Evolutionary conservation across 2,888 invertebrate genomes (phyloP).

Genomic region (Dichetophora obliterata): DNA sequence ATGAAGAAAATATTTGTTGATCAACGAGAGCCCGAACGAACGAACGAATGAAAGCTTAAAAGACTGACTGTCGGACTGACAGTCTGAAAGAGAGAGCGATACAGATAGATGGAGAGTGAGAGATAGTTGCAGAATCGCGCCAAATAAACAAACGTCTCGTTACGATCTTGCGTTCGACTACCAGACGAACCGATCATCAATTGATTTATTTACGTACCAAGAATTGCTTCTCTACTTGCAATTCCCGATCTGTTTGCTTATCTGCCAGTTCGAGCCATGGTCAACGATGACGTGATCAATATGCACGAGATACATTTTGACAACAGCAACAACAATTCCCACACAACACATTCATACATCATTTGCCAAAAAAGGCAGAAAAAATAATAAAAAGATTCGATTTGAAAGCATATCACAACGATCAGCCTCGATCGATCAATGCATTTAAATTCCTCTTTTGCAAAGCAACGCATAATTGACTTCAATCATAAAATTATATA

Average conservation of each 20-base stretch:
- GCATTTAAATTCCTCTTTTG: not conserved
- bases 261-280: conserved; percentile 21
- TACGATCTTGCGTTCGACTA: not conserved
- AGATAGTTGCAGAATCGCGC: conserved; percentile 9
- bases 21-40: not conserved
- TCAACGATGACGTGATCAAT: conserved; percentile 32
- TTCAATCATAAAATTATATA: conserved; percentile 16
- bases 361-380: not conserved
- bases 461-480: conserved; percentile 11
- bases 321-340: not conserved
- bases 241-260: conserved; percentile 5
- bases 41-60: not conserved
- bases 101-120: not conserved
- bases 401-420: too few relatives aligned
- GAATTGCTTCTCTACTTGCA: conserved; percentile 20
- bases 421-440: conserved; percentile 10
- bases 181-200: conserved; percentile 16
- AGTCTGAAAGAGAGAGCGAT: not conserved
- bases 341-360: not conserved
- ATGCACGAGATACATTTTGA: conserved; percentile 30
- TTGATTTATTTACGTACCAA: conserved; percentile 36
- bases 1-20: conserved; percentile 33
- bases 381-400: not conserved
- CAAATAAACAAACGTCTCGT: conserved; percentile 32
- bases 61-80: not conserved